Conservation (phyloP, 1,140 invertebrate species). For the Venustaconcha ellipsiformis region DNA sequence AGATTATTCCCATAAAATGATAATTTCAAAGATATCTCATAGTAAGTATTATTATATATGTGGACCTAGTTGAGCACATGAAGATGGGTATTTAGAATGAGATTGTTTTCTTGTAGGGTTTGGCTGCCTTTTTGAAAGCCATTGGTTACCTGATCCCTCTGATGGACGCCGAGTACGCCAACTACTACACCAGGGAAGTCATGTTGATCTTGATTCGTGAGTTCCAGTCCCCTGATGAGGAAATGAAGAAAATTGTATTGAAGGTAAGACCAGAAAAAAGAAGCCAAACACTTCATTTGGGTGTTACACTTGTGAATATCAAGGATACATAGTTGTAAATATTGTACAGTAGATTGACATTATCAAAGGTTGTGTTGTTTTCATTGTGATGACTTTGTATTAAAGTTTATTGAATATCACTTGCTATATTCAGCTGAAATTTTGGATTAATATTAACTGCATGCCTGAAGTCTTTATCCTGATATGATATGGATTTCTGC, state of each 20-base stretch:
- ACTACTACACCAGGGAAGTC: constrained; percentile 99
- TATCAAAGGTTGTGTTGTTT: background rate
- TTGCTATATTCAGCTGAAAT: too few species aligned
- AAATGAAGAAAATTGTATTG: constrained; percentile 99
- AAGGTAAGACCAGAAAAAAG: constrained; percentile 76
- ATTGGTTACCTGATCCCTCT: constrained; percentile 99
- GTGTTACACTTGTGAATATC: too few species aligned
- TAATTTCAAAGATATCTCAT: background rate
- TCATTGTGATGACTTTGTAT: background rate
- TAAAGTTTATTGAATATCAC: too few species aligned
- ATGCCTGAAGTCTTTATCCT: too few species aligned
- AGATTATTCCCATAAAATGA: background rate
- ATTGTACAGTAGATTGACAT: background rate
- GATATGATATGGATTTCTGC: too few species aligned
- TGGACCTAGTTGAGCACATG: background rate
- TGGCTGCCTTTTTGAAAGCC: constrained; percentile 99
- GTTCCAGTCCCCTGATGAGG: constrained; percentile 99
- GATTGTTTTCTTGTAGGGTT: constrained; percentile 73
- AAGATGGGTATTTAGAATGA: background rate
- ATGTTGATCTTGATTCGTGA: constrained; percentile 99
- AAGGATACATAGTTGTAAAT: too few species aligned
- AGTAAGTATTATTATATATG: background rate
- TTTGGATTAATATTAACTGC: too few species aligned
- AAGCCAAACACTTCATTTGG: too few species aligned
- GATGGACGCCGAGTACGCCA: constrained; percentile 99